phyloP scores from a whole-genome alignment of 30 jellyfish, hydroid and myxozoan species.

The Sanderia malayensis region DNA sequence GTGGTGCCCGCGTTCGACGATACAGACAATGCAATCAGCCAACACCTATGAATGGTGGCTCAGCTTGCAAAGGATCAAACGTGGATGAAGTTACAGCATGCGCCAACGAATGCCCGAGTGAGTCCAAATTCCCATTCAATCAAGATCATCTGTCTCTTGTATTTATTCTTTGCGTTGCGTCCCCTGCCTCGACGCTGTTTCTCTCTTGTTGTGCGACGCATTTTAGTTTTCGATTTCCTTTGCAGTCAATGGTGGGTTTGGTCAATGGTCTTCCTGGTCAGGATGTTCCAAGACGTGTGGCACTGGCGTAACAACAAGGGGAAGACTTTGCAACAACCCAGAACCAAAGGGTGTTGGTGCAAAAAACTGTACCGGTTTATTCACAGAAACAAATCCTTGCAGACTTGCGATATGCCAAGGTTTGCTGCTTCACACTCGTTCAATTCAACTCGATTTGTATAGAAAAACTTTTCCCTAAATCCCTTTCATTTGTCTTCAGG shows the following conservation, averaged over 20 bases:
- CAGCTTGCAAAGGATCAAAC: conserved; percentile 82
- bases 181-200: no score
- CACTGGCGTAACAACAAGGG: conserved; percentile 69
- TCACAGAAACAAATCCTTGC: conserved; percentile 63
- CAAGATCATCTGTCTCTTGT: background rate
- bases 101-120: conserved; percentile 85
- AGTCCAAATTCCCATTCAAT: conserved; percentile 3
- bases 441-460: no score
- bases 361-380: conserved; percentile 72
- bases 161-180: background rate
- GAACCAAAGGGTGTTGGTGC: conserved; percentile 75
- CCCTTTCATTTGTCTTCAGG: no score
- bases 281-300: conserved; percentile 86
- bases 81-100: conserved; percentile 65
- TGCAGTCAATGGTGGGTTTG: conserved; percentile 90
- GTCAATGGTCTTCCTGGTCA: conserved; percentile 89
- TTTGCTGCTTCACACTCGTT: conserved; percentile 36
- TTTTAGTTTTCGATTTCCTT: background rate
- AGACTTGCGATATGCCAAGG: conserved; percentile 78
- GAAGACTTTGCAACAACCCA: conserved; percentile 86
- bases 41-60: conserved; percentile 93
- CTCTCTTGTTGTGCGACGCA: background rate
- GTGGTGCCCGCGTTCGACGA: conserved; percentile 81
- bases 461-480: no score
- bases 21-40: conserved; percentile 87